Base-by-base conservation (phyloP, 2,113 vertebrate genomes). In the Caretta caretta region DNA sequence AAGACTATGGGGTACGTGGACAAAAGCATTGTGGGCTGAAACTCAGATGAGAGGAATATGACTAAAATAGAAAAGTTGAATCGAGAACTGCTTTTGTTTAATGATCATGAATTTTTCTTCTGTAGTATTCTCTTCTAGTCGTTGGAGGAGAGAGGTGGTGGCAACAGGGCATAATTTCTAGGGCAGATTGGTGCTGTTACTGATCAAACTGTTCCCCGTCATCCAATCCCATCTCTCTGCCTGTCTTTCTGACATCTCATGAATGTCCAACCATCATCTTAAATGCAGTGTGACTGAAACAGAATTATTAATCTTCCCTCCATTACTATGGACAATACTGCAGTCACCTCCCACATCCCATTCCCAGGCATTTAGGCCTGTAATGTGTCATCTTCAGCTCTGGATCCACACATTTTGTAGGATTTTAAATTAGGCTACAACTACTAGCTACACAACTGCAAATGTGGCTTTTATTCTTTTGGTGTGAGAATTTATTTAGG, bases 401-500 rank as follows among this genome's bases (percentile, higher is more conserved):
- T 46, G 13, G 57, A 87, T 86, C 53, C 31, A 31, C 90, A 65
- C 83, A 79, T 86, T 91, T 75, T 95, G n/a, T 80, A 94, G 95
- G 79, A 86, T 94, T 91, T 79, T 85, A 92, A 93, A 88, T 91
- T 80, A 1, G 27, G 50, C 86, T 96, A 75, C 3, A 0, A 35
- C 35, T 22, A 72, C 65, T 72, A 20, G 65, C n/a, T 65, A 38
- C 8, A 9, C n/a, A 72, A 22, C n/a, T 84, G 51, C 46, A 22
- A 24, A 53, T 16, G 27, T 72, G 10, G 25, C 0, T 1, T 87
- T 85, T 79, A 10, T 49, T 50, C 48, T 79, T 13, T 48, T 29
- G 9, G 19, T 22, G 25, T 90, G 96, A 75, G 22, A 31, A 93
- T 76, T 89, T 79, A 86, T 96, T 95, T 92, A 93, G 79, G 50